Conservation (phyloP, 2,113 vertebrate genomes). For the Naja naja region DNA sequence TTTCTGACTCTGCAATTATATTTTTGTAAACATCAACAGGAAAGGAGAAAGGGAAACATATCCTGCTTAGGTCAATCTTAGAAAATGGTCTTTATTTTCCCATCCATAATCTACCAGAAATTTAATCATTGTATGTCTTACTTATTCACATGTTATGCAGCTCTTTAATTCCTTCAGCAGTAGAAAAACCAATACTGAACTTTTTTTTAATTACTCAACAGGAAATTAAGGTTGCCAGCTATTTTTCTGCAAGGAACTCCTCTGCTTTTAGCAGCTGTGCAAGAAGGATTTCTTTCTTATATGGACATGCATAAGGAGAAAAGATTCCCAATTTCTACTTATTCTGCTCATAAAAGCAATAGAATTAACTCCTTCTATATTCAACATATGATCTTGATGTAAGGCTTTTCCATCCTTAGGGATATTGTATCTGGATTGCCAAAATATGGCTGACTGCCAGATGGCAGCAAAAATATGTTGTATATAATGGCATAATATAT, state of each 20-base stretch:
- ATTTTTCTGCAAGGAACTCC: not conserved
- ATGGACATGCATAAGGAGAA: not conserved
- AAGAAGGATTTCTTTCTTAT: not conserved
- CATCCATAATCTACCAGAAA: not conserved
- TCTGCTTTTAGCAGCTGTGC: not conserved
- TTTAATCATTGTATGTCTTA: not conserved
- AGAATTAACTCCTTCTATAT: not conserved
- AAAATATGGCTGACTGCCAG: not conserved
- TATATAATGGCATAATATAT: not conserved
- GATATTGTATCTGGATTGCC: not conserved
- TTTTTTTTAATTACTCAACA: not conserved
- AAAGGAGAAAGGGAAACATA: not conserved
- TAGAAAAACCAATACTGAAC: not conserved
- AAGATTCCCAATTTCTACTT: not conserved
- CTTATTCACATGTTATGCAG: not conserved
- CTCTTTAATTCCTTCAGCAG: not conserved
- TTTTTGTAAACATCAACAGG: not conserved
- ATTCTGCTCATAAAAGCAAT: not conserved
- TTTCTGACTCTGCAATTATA: not conserved
- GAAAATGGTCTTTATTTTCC: not conserved
- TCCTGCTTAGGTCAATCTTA: not conserved
- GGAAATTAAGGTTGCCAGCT: not conserved
- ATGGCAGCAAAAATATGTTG: not conserved
- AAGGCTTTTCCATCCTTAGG: not conserved
- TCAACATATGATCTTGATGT: not conserved